Conservation (phyloP, 1,140 invertebrate genomes). For the Leptinotarsa lineolata region DNA sequence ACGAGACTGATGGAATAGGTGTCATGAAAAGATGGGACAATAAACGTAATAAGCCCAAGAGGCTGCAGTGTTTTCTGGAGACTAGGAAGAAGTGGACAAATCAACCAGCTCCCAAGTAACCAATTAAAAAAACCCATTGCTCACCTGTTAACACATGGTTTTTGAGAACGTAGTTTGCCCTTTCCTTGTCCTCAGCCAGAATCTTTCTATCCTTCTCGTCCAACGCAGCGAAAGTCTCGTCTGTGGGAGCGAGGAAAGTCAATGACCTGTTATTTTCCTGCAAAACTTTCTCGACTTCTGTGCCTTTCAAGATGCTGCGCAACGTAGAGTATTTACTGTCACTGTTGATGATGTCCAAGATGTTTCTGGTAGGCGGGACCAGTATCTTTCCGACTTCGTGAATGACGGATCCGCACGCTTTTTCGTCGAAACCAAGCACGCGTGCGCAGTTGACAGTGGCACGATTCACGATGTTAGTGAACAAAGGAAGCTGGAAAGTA, state of each 20-base stretch:
- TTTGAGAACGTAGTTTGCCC: conserved; percentile 57
- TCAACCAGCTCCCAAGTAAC: no score
- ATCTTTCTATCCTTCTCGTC: conserved; percentile 54
- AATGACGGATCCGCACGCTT: conserved; percentile 65
- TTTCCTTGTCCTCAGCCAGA: conserved; percentile 56
- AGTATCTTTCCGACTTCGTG: conserved; percentile 65
- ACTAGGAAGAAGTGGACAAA: no score
- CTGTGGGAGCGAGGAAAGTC: conserved; percentile 68
- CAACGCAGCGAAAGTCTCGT: conserved; percentile 65
- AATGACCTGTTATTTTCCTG: conserved; percentile 53
- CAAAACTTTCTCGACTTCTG: conserved; percentile 56
- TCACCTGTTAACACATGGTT: conserved; percentile 60
- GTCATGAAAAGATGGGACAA: no score
- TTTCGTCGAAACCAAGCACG: conserved; percentile 63
- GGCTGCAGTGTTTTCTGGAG: no score
- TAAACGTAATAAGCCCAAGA: no score
- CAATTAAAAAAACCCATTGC: conserved; percentile 17
- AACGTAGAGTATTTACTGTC: conserved; percentile 59
- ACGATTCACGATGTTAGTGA: conserved; percentile 58
- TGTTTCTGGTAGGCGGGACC: conserved; percentile 58
- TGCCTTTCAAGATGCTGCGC: conserved; percentile 54
- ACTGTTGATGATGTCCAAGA: conserved; percentile 56
- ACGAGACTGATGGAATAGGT: no score
- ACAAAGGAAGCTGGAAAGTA: conserved; percentile 57
- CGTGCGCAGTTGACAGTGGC: conserved; percentile 64